A percentile compares a stretch with the other conserved stretches of the same genome.
phyloP scores from a whole-genome alignment of 2,113 vertebrate species.

The Oenanthe oenanthe region DNA sequence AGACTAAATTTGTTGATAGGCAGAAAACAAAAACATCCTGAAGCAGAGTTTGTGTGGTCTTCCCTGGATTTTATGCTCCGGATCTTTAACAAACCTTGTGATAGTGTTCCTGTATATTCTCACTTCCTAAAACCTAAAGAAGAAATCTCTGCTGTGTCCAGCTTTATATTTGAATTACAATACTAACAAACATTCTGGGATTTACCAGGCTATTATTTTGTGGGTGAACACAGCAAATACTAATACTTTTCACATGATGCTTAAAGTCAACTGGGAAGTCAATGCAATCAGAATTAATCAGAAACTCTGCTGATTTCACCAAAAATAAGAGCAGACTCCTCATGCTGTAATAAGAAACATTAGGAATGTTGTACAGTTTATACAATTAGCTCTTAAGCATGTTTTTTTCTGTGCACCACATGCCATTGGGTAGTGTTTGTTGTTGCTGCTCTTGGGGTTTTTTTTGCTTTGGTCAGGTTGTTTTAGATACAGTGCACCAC shows the following conservation, averaged over 20 bases:
- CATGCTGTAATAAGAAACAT: background rate
- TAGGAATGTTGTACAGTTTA: background rate
- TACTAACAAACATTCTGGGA: background rate
- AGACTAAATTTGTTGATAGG: conserved; percentile 24
- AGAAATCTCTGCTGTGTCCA: background rate
- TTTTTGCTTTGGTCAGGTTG: background rate
- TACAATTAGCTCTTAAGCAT: background rate
- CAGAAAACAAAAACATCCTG: conserved; percentile 16
- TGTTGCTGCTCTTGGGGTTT: background rate
- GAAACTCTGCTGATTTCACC: background rate
- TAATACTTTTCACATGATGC: background rate
- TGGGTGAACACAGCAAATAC: background rate
- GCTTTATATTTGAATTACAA: background rate
- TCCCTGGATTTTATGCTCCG: background rate
- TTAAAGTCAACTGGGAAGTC: background rate
- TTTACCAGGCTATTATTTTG: background rate
- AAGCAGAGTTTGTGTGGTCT: conserved; percentile 29
- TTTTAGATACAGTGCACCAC: background rate
- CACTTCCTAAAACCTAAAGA: background rate
- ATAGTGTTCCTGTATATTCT: background rate
- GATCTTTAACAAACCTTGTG: background rate
- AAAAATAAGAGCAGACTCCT: background rate
- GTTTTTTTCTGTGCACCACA: fast-evolving
- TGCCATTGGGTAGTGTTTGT: background rate
- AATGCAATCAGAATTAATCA: background rate